Evolutionary conservation across 2,888 invertebrate genomes (phyloP).

Genomic region (Trachelus stipa): DNA sequence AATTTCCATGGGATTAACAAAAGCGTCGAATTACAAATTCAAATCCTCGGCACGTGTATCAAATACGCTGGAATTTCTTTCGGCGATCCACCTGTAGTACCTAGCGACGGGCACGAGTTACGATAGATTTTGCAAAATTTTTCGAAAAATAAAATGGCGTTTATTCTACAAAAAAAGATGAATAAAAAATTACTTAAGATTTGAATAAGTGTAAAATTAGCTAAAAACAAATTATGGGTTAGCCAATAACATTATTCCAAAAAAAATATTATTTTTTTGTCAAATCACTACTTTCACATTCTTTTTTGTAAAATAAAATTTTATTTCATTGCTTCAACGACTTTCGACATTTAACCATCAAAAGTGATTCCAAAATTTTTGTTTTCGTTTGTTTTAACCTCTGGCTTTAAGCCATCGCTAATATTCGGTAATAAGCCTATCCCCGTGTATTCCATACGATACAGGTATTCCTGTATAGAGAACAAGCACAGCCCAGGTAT

Average conservation of each 20-base stretch:
- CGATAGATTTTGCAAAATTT: neutral
- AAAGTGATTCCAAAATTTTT: no score
- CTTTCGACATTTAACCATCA: rapidly evolving
- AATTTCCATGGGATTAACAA: conserved; percentile 54
- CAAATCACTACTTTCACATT: no score
- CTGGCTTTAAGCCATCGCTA: conserved; percentile 11
- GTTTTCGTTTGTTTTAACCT: neutral
- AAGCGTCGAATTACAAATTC: conserved; percentile 57
- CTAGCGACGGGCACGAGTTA: neutral
- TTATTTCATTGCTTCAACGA: no score
- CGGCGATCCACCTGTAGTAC: conserved; percentile 36
- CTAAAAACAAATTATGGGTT: neutral
- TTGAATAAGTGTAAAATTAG: no score
- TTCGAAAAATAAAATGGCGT: no score
- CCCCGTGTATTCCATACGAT: conserved; percentile 19
- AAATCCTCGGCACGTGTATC: conserved; percentile 53
- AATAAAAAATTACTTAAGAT: no score
- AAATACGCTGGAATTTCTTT: conserved; percentile 46
- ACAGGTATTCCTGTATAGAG: conserved; percentile 7
- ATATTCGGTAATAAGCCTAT: conserved; percentile 19
- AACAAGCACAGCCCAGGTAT: conserved; percentile 18
- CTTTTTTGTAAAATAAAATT: no score
- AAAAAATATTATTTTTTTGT: no score
- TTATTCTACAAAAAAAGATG: neutral
- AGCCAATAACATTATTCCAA: rapidly evolving